Conservation (phyloP, 1,140 invertebrate species). For the Drosophila parvula region DNA sequence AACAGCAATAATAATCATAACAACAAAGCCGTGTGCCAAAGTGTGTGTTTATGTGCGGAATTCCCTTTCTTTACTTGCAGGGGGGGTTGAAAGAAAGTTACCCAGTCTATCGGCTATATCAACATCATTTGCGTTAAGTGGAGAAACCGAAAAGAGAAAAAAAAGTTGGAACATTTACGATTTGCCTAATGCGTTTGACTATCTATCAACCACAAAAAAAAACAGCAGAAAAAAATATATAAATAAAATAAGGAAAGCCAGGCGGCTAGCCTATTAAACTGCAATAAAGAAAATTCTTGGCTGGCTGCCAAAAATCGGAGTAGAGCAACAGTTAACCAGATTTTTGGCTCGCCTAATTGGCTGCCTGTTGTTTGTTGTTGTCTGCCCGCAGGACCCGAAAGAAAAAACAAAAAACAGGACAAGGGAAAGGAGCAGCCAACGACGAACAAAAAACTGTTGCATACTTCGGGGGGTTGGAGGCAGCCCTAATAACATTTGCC, state of each 20-base stretch:
- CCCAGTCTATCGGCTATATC: constrained; percentile 62
- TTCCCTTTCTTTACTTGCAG: constrained; percentile 17
- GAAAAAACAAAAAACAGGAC: constrained; percentile 13
- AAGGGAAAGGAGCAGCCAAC: constrained; percentile 3
- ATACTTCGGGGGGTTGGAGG: constrained; percentile 54
- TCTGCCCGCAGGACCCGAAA: constrained; percentile 40
- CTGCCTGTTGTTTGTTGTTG: constrained; percentile 61
- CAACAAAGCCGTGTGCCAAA: constrained; percentile 57
- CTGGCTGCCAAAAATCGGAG: constrained; percentile 46
- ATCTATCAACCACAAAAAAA: constrained; percentile 39
- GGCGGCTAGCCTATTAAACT: constrained; percentile 66
- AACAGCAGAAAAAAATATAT: neutral
- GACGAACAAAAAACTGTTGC: constrained; percentile 74
- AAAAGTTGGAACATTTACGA: constrained; percentile 60
- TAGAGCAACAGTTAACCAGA: constrained; percentile 55
- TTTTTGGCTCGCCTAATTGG: constrained; percentile 69
- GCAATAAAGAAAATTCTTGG: constrained; percentile 64
- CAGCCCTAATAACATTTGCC: constrained; percentile 72
- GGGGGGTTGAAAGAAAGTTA: constrained; percentile 35
- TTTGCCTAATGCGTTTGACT: constrained; percentile 61
- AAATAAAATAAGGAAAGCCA: constrained; percentile 7
- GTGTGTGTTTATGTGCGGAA: constrained; percentile 53
- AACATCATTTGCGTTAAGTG: constrained; percentile 82
- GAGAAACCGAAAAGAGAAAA: constrained; percentile 52
- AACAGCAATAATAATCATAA: constrained; percentile 46